These are phyloP conservation scores for Latrodectus elegans DNA, from an alignment of 2,888 invertebrate genomes.

Conservation along the genomic window DNA sequence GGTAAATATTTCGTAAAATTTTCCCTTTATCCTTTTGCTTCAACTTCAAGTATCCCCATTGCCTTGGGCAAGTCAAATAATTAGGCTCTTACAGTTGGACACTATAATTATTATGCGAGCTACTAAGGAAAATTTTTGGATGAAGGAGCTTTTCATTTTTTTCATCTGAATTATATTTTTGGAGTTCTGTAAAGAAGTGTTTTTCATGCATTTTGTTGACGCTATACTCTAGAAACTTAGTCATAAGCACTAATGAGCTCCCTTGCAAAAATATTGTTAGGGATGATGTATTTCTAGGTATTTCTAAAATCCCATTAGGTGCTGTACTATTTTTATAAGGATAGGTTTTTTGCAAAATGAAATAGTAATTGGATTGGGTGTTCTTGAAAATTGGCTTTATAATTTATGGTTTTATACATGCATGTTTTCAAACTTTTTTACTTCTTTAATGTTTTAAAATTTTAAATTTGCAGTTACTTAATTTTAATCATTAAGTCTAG, in stretches of 20 bases:
- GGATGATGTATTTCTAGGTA: neutral
- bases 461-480: too few relatives aligned
- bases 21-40: conserved; percentile 24
- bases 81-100: conserved; percentile 47
- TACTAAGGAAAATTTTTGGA: conserved; percentile 14
- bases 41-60: conserved; percentile 15
- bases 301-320: neutral
- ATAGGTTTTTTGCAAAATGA: too few relatives aligned
- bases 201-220: neutral
- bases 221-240: neutral
- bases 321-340: too few relatives aligned
- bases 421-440: too few relatives aligned
- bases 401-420: too few relatives aligned
- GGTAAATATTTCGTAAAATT: conserved; percentile 54
- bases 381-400: too few relatives aligned
- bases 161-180: neutral
- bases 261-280: neutral
- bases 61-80: conserved; percentile 48
- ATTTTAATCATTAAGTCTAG: too few relatives aligned
- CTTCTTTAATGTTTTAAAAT: too few relatives aligned
- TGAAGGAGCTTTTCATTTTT: neutral
- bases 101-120: conserved; percentile 36
- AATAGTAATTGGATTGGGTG: too few relatives aligned
- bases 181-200: neutral
- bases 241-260: conserved; percentile 9